These are phyloP conservation scores for Eupithecia insigniata DNA, from an alignment of 2,888 invertebrate genomes.

Conservation along the genomic window DNA sequence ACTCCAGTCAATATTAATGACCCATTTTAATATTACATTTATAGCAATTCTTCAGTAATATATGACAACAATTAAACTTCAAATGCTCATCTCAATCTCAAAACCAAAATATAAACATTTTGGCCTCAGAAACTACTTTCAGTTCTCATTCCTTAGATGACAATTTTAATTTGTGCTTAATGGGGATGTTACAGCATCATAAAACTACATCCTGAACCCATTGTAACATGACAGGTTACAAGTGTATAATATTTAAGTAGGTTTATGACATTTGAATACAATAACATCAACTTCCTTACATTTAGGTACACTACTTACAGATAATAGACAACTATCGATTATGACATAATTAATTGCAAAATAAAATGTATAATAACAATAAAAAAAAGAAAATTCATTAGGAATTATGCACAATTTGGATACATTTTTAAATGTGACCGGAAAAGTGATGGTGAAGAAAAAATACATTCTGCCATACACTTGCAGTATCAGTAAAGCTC, in stretches of 20 bases:
- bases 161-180: slow-evolving; percentile 16
- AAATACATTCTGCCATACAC: slow-evolving; percentile 23
- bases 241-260: slow-evolving; percentile 10
- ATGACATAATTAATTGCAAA: slow-evolving; percentile 24
- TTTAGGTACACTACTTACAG: slow-evolving; percentile 29
- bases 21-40: slow-evolving; percentile 25
- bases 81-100: slow-evolving; percentile 11
- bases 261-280: slow-evolving; percentile 24
- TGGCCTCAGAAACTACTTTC: slow-evolving; percentile 23
- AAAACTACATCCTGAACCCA: neutral
- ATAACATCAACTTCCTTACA: slow-evolving; percentile 30
- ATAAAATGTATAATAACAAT: slow-evolving; percentile 15
- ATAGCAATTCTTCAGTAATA: slow-evolving; percentile 12
- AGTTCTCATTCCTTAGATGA: neutral
- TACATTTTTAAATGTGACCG: slow-evolving; percentile 24
- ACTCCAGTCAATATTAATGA: slow-evolving; percentile 39
- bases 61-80: slow-evolving; percentile 12
- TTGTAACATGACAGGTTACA: slow-evolving; percentile 12
- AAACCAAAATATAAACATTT: neutral
- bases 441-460: slow-evolving; percentile 22
- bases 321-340: slow-evolving; percentile 27
- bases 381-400: slow-evolving; percentile 22
- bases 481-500: slow-evolving; percentile 30
- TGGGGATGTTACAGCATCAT: neutral
- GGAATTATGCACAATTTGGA: slow-evolving; percentile 20